A percentile compares a stretch with the other conserved stretches of the same genome.
Conservation (phyloP, 2,797 vertebrate species). For the Lepus townsendii region DNA sequence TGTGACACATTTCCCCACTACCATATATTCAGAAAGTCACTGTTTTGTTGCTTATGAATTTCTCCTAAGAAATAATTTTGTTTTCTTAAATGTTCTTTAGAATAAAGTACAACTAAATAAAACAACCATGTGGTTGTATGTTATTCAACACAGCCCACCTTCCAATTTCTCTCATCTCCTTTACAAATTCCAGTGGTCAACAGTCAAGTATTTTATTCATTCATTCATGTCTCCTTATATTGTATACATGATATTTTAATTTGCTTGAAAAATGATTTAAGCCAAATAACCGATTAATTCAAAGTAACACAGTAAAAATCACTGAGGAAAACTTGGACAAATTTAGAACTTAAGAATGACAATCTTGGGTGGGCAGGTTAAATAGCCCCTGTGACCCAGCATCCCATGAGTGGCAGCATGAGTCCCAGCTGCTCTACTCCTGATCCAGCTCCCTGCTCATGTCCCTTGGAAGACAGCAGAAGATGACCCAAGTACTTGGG, state of each 20-base stretch:
- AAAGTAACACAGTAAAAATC: conserved; percentile 38
- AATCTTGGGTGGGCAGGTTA: too few relatives aligned
- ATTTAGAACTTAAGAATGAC: not conserved
- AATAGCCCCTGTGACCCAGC: too few relatives aligned
- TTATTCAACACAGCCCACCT: not conserved
- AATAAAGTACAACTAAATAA: not conserved
- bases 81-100: not conserved
- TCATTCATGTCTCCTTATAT: not conserved
- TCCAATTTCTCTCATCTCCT: not conserved
- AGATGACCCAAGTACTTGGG: too few relatives aligned
- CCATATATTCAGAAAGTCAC: not conserved
- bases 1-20: not conserved
- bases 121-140: not conserved
- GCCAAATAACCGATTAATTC: conserved; percentile 37
- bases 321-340: not conserved
- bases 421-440: too few relatives aligned
- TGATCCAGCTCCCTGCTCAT: too few relatives aligned
- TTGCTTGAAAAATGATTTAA: conserved; percentile 23
- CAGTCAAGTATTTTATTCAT: not conserved
- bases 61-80: not conserved
- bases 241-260: conserved; percentile 8
- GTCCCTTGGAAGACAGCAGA: too few relatives aligned
- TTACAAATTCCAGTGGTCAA: not conserved
- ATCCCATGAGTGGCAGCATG: too few relatives aligned
- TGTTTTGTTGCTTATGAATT: not conserved